Conservation (phyloP, 2,888 invertebrate species). For the Sialis fuliginosa region DNA sequence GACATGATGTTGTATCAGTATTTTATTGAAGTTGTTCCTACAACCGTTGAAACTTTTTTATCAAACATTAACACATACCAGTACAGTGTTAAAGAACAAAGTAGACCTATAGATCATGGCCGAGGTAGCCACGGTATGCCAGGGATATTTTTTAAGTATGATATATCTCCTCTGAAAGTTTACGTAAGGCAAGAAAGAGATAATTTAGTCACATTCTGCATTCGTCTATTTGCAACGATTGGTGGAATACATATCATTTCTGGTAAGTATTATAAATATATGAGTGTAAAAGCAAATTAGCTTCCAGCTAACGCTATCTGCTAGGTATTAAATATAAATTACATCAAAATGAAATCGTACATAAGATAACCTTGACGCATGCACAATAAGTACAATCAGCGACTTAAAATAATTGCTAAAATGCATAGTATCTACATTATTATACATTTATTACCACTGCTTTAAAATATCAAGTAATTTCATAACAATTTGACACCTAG, state of each 20-base stretch:
- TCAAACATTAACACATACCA: slow-evolving; percentile 68
- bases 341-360: neutral
- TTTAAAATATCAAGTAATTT: too few species aligned
- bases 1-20: slow-evolving; percentile 75
- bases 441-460: too few species aligned
- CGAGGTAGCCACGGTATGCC: slow-evolving; percentile 84
- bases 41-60: slow-evolving; percentile 69
- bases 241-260: slow-evolving; percentile 86
- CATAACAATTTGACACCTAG: neutral
- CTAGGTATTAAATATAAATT: neutral
- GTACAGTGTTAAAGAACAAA: slow-evolving; percentile 83
- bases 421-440: too few species aligned
- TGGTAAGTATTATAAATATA: slow-evolving; percentile 23
- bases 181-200: slow-evolving; percentile 65
- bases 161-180: slow-evolving; percentile 79
- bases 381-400: too few species aligned
- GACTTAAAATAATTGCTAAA: too few species aligned
- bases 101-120: slow-evolving; percentile 52
- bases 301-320: too few species aligned
- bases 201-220: slow-evolving; percentile 57
- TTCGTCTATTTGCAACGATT: slow-evolving; percentile 78
- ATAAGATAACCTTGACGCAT: neutral
- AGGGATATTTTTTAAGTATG: slow-evolving; percentile 90
- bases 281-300: neutral
- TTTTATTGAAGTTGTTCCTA: slow-evolving; percentile 91